Base-by-base conservation (phyloP, 2,113 vertebrate species). In the Poeciliopsis occidentalis region DNA sequence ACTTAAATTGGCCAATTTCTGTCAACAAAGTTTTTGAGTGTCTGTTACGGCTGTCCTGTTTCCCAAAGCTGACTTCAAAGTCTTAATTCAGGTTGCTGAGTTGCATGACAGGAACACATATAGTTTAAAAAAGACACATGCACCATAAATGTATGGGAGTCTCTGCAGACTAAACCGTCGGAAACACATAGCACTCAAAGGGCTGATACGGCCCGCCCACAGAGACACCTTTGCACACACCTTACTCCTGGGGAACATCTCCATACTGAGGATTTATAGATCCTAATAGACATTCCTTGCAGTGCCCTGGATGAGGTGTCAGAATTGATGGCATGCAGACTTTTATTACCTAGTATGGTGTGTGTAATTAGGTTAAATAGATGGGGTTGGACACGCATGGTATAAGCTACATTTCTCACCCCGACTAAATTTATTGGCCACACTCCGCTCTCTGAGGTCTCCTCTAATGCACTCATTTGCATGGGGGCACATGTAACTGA, bases 311-410 rank as follows among this genome's bases (percentile, higher is more conserved):
- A 91, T 87, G 92, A 91, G 89, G 87, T 89, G 92, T 93, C 91
- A 92, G 88, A 93, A 94, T 94, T 94, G 89, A 94, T 94, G 83
- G 92, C 91, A 85, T 81, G 85, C 86, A 91, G 92, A 92, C 92
- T 93, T 95, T 92, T 94, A 94, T 93, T 89, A 94, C 91, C 90
- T 93, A 88, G 87, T 91, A 90, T 92, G 85, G 90, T 92, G 92
- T 91, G 92, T 91, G 93, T 94, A 95, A 94, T 95, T 93, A 94
- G 93, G 90, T 91, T 93, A 92, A 94, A 94, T 93, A 94, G 90
- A 93, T 92, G 89, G 90, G 90, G 87, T 93, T 91, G 92, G 89
- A 90, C 90, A 89, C 82, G 87, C 91, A 88, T 89, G 92, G 88
- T 91, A 94, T 92, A 93, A 87, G 88, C 86, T 90, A 87, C 85